Percentiles rank a stretch among this genome's conserved stretches.
Evolutionary conservation across 2,797 vertebrate genomes (phyloP).

Genomic region (Orestias chungarensis): DNA sequence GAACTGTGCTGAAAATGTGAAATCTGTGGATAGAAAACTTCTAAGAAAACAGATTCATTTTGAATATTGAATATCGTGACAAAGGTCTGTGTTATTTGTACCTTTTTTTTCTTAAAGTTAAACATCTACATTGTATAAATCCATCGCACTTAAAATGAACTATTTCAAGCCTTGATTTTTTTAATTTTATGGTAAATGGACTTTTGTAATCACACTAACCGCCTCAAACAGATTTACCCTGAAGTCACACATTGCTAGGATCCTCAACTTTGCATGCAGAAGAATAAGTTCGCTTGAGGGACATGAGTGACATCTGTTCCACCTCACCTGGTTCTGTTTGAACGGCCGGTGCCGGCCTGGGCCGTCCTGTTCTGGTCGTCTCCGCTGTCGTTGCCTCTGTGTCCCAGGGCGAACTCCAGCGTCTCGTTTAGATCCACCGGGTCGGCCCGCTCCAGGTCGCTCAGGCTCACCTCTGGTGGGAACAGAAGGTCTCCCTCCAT

Average conservation of each 20-base stretch:
- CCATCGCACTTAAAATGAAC: background rate
- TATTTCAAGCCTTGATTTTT: background rate
- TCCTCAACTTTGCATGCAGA: too few species aligned
- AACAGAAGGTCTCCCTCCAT: slow-evolving; percentile 76
- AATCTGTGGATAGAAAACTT: background rate
- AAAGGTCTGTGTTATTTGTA: too few species aligned
- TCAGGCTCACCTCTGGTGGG: slow-evolving; percentile 80
- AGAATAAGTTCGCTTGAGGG: background rate
- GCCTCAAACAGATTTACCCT: too few species aligned
- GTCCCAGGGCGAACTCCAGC: slow-evolving; percentile 83
- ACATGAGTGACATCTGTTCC: background rate
- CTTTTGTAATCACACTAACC: too few species aligned
- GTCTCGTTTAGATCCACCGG: slow-evolving; percentile 80
- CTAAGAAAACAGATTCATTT: too few species aligned
- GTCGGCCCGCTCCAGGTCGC: slow-evolving; percentile 71
- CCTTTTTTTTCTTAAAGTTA: too few species aligned
- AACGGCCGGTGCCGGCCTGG: slow-evolving; percentile 77
- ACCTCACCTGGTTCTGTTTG: slow-evolving; percentile 91
- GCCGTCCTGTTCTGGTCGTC: slow-evolving; percentile 86
- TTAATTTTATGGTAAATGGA: too few species aligned
- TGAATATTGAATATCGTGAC: too few species aligned
- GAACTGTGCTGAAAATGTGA: too few species aligned
- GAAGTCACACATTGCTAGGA: too few species aligned
- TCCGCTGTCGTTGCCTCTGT: slow-evolving; percentile 81
- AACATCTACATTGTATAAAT: too few species aligned